phyloP scores from a whole-genome alignment of 2,888 invertebrate genomes.

The Athetis lepigone region DNA sequence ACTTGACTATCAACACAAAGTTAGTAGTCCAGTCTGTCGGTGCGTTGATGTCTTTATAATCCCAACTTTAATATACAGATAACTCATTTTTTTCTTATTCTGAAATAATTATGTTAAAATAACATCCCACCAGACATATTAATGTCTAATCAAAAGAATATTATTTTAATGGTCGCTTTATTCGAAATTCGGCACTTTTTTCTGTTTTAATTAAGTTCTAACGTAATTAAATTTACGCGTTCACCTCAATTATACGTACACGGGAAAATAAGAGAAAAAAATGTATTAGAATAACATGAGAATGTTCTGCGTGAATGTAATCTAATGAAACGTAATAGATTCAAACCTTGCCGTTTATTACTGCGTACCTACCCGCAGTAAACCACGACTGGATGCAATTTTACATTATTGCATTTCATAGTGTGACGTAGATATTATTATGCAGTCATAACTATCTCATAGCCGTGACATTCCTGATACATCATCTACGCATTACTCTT shows the following conservation, averaged over 20 bases:
- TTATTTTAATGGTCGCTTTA: background rate
- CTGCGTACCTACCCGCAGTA: slow-evolving; percentile 27
- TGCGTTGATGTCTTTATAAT: slow-evolving; percentile 66
- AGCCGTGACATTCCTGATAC: background rate
- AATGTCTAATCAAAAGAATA: slow-evolving; percentile 9
- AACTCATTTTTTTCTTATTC: background rate
- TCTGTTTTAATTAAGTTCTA: slow-evolving; percentile 34
- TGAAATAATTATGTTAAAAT: background rate
- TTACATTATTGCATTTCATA: slow-evolving; percentile 61
- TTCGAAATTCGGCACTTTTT: slow-evolving; percentile 10
- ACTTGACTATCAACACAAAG: background rate
- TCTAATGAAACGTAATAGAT: slow-evolving; percentile 52
- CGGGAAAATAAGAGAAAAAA: slow-evolving; percentile 26
- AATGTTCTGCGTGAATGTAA: slow-evolving; percentile 28
- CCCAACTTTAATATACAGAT: slow-evolving; percentile 13
- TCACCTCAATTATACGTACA: slow-evolving; percentile 19
- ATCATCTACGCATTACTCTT: background rate
- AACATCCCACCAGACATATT: background rate
- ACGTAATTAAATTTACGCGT: slow-evolving; percentile 32
- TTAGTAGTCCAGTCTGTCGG: background rate
- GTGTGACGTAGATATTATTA: slow-evolving; percentile 16
- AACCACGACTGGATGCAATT: slow-evolving; percentile 59
- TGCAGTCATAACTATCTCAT: background rate
- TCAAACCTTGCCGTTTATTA: slow-evolving; percentile 47
- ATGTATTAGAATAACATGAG: slow-evolving; percentile 16